phyloP scores from a whole-genome alignment of 2,888 invertebrate species.

The Rhagonycha fulva region DNA sequence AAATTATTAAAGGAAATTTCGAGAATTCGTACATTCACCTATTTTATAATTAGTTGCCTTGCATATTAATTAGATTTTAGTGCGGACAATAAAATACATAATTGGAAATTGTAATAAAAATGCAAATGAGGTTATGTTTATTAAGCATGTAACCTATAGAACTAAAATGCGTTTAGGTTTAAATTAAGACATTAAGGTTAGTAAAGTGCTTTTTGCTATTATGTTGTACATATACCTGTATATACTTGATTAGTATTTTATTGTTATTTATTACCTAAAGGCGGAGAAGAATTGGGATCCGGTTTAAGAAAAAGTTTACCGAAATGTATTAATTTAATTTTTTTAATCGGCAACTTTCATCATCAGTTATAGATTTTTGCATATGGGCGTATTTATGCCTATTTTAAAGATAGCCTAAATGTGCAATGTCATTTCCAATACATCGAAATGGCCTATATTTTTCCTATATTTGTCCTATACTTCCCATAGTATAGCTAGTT shows the following conservation, averaged over 20 bases:
- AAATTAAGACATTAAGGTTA: constrained; percentile 30
- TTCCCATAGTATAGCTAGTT: no score
- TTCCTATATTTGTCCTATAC: no score
- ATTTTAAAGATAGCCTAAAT: no score
- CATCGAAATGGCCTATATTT: no score
- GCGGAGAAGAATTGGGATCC: background rate
- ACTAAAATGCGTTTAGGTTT: constrained; percentile 10
- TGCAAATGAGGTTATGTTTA: constrained; percentile 25
- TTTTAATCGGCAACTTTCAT: background rate
- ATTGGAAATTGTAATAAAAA: constrained; percentile 22
- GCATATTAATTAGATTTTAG: constrained; percentile 26
- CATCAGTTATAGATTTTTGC: no score
- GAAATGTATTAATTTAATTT: background rate
- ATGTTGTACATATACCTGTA: background rate
- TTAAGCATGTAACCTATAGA: constrained; percentile 22
- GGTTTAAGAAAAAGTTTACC: background rate
- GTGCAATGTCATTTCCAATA: no score
- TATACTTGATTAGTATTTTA: background rate
- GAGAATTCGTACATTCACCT: background rate
- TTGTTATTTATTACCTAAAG: background rate
- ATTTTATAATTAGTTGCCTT: constrained; percentile 13
- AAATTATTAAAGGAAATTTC: background rate
- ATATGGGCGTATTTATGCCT: background rate
- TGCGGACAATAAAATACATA: constrained; percentile 17
- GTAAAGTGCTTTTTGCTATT: constrained; percentile 9